phyloP scores from a whole-genome alignment of 2,797 vertebrate genomes.

The Perodicticus potto region DNA sequence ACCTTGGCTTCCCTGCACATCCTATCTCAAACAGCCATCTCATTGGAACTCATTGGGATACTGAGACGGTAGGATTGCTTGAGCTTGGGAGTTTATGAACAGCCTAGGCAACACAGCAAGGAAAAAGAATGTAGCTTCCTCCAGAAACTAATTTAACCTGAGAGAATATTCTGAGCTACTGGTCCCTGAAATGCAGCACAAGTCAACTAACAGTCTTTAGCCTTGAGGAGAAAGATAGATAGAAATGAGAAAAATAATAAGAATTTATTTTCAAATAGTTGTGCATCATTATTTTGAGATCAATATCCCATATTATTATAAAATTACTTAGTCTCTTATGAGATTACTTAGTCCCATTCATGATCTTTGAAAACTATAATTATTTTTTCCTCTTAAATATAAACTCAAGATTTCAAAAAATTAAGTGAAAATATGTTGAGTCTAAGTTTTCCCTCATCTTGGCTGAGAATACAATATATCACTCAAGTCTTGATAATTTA shows the following conservation, averaged over 20 bases:
- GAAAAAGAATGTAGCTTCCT: not conserved
- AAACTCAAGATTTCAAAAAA: constrained; percentile 36
- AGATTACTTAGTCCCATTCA: constrained; percentile 17
- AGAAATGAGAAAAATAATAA: not conserved
- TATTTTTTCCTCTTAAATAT: not conserved
- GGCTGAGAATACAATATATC: not conserved
- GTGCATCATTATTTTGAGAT: not conserved
- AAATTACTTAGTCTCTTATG: constrained; percentile 28
- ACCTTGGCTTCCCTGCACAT: not conserved
- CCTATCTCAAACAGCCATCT: not conserved
- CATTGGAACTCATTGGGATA: not conserved
- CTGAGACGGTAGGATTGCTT: not conserved
- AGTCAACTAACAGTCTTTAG: not conserved
- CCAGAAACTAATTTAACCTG: not conserved
- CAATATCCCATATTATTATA: not conserved
- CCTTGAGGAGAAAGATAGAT: not conserved
- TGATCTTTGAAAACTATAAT: not conserved
- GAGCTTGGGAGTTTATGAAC: not conserved
- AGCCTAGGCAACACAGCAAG: not conserved
- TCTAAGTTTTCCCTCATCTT: not conserved
- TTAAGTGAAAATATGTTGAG: not conserved
- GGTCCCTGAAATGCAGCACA: not conserved
- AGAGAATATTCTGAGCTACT: not conserved
- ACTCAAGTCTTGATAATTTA: constrained; percentile 30
- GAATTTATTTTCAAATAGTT: not conserved